These are phyloP conservation scores for Papilio helenus DNA, from an alignment of 1,140 invertebrate species.

Conservation along the genomic window DNA sequence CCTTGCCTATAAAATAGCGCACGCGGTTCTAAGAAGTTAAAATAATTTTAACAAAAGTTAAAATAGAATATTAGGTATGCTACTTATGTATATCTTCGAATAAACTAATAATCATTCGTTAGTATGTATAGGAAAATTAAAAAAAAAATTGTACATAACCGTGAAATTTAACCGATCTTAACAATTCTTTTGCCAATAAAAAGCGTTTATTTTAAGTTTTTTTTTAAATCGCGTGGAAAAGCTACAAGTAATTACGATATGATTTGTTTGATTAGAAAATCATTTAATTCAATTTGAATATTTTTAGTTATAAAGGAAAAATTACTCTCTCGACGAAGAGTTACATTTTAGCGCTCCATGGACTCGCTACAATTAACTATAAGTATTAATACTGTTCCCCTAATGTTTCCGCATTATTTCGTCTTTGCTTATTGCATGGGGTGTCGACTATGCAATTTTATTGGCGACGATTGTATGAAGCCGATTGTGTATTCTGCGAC, in stretches of 20 bases:
- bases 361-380: constrained; percentile 76
- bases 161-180: no score
- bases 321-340: constrained; percentile 4
- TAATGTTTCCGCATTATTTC: constrained; percentile 77
- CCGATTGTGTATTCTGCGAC: constrained; percentile 66
- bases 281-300: background rate
- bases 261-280: no score
- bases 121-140: no score
- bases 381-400: constrained; percentile 81
- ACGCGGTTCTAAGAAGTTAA: background rate
- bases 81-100: no score
- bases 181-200: no score
- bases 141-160: no score
- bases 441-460: constrained; percentile 69
- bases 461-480: constrained; percentile 76
- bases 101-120: no score
- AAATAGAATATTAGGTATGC: no score
- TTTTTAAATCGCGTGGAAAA: no score
- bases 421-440: constrained; percentile 73
- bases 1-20: constrained; percentile 50
- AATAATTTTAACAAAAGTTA: background rate
- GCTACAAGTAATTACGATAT: no score
- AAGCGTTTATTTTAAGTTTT: no score
- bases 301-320: background rate
- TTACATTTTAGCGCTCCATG: constrained; percentile 59